Evolutionary conservation across 1,140 invertebrate genomes (phyloP), one percentile per base, ranked within the genome.

Genomic region (Ceratoteleas bidentatus): DNA sequence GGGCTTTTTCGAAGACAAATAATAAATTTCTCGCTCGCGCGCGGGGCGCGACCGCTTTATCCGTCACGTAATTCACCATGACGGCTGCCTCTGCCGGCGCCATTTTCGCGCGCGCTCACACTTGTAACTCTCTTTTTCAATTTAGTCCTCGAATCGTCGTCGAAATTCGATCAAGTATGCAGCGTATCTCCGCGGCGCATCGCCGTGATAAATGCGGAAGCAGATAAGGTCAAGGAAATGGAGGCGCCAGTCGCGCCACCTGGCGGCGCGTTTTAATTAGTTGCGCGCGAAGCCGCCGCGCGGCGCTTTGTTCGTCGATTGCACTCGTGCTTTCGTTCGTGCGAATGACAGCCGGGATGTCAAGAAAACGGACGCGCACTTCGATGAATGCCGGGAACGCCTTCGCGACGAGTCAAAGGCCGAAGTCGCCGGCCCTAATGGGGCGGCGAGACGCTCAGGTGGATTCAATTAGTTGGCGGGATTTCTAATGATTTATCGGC

Each of bases 51-150:
- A 43, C 36, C 56, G 40, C 43, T 75, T 75, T 60, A 75, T 66
- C 62, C 53, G 54, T 75, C 62, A 49, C 61, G 72, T 66, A 75
- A 66, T 66, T 75, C 54, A 58, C 54, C 56, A 14, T 38, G 62
- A 62, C 69, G 38, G 69, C 6, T 36, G 43, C 9, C 49, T 47
- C 72, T 45, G 7, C 33, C 33, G 49, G 64, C 60, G 61, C 66
- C 65, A 65, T 70, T 70, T 70, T 70, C 40, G 45, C 15, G 24
- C 40, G 47, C 38, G 45, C 68, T 10, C 11, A 15, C 50, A 33
- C 57, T 49, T 58, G 66, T 78, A 72, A 79, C 66, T 65, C 61
- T 61, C 56, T 79, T 79, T 79, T 73, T 79, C 76, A 79, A 79
- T 79, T 68, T 62, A 66, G 66, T 40, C 53, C 14, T 66, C 68